Percentiles rank a stretch among this genome's conserved stretches.
Evolutionary conservation across 1,140 invertebrate species (phyloP).

Genomic region (Drosophila watanabei): DNA sequence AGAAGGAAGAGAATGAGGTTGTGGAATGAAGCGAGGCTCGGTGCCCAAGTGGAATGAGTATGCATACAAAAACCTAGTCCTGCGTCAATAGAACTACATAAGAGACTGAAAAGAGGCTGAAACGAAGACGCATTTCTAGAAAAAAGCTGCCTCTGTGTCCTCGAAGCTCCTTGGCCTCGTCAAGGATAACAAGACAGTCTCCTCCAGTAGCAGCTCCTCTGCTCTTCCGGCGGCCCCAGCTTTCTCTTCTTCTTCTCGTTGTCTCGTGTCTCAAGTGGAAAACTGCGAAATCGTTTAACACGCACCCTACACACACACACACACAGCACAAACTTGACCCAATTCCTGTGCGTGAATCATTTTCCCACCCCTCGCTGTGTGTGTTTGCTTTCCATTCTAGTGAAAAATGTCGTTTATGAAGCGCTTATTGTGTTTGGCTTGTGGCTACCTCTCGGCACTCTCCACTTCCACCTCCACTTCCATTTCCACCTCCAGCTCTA

Average conservation of each 20-base stretch:
- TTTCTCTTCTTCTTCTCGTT: conserved; percentile 38
- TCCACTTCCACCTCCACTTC: not conserved
- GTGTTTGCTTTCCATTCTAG: conserved; percentile 58
- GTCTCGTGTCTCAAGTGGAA: conserved; percentile 57
- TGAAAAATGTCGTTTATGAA: conserved; percentile 84
- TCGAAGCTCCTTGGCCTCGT: conserved; percentile 59
- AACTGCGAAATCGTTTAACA: conserved; percentile 60
- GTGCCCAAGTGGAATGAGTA: conserved; percentile 7
- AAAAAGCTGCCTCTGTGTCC: conserved; percentile 18
- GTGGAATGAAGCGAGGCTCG: not conserved
- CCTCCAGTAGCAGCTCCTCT: conserved; percentile 21
- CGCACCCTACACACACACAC: conserved; percentile 28
- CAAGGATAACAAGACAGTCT: conserved; percentile 65
- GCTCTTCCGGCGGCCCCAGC: conserved; percentile 10
- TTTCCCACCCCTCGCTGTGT: conserved; percentile 19
- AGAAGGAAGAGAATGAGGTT: not conserved
- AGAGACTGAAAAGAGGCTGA: conserved; percentile 13
- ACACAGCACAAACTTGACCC: conserved; percentile 67
- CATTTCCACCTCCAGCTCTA: not conserved
- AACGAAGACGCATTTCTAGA: conserved; percentile 2
- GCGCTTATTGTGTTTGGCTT: conserved; percentile 83
- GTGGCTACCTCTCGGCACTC: conserved; percentile 44
- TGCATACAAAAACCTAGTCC: conserved; percentile 28
- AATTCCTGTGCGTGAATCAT: conserved; percentile 65
- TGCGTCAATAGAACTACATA: conserved; percentile 41